phyloP scores from a whole-genome alignment of 2,888 invertebrate species.

The Tinea pellionella region DNA sequence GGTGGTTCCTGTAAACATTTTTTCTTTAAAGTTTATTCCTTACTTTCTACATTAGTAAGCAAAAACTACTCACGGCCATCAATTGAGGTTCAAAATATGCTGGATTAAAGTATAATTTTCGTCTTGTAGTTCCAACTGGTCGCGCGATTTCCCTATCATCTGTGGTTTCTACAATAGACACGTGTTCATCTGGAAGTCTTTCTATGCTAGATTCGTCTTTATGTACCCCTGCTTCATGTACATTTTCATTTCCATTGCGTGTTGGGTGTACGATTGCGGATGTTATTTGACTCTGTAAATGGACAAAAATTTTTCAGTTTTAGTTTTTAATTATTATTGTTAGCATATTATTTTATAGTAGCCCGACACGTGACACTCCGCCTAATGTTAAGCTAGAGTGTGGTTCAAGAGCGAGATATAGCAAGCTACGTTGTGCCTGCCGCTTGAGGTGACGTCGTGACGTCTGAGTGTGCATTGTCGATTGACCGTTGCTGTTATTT shows the following conservation, averaged over 20 bases:
- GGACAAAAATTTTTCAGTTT: conserved; percentile 7
- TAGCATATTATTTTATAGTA: too few relatives aligned
- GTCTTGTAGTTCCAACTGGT: conserved; percentile 76
- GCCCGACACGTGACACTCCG: too few relatives aligned
- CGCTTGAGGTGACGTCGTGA: too few relatives aligned
- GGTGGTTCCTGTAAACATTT: conserved; percentile 81
- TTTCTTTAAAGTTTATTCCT: background rate
- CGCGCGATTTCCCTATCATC: conserved; percentile 74
- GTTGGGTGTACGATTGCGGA: conserved; percentile 80
- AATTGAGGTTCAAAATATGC: conserved; percentile 92
- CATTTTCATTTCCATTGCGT: conserved; percentile 33
- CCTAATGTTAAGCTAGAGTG: too few relatives aligned
- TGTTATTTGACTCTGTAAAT: conserved; percentile 65
- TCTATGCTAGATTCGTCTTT: conserved; percentile 73
- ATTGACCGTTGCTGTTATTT: too few relatives aligned
- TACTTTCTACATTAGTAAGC: background rate
- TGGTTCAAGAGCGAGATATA: too few relatives aligned
- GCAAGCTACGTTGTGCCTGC: too few relatives aligned
- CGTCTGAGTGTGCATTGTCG: too few relatives aligned
- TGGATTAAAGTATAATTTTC: conserved; percentile 89
- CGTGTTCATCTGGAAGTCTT: conserved; percentile 84
- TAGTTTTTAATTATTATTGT: background rate
- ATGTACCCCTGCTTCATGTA: conserved; percentile 24
- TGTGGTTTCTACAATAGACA: conserved; percentile 85
- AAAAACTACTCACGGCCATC: conserved; percentile 71